phyloP scores from a whole-genome alignment of 1,140 invertebrate species.

The Heterodera carotae region DNA sequence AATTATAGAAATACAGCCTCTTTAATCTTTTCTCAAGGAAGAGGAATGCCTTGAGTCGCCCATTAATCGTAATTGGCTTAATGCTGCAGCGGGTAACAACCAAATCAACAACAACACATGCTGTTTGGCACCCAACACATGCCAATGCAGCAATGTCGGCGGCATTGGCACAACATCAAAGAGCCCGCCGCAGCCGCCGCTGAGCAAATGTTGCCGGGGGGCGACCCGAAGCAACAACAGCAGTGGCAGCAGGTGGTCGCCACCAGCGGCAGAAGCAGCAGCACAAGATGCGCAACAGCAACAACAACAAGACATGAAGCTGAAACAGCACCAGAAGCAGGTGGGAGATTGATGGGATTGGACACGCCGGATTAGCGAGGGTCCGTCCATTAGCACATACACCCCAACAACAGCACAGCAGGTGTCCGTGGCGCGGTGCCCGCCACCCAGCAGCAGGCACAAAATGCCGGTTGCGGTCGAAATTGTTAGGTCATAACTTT shows the following conservation, averaged over 20 bases:
- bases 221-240: too few relatives aligned
- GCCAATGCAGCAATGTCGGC: background rate
- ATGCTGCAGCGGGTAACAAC: background rate
- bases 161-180: background rate
- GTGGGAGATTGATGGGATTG: too few relatives aligned
- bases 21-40: background rate
- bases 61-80: background rate
- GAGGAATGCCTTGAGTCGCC: background rate
- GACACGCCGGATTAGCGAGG: too few relatives aligned
- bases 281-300: background rate
- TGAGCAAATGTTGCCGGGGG: too few relatives aligned
- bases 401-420: too few relatives aligned
- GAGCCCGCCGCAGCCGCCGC: too few relatives aligned
- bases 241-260: too few relatives aligned
- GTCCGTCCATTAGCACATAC: background rate
- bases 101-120: slow-evolving; percentile 6
- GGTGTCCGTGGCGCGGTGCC: too few relatives aligned
- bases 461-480: too few relatives aligned
- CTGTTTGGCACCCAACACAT: slow-evolving; percentile 4
- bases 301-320: background rate
- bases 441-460: too few relatives aligned
- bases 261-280: background rate
- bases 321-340: too few relatives aligned
- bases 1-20: background rate
- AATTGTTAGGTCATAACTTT: too few relatives aligned